Evolutionary conservation across 1,140 invertebrate genomes (phyloP).

Genomic region (Musca domestica): DNA sequence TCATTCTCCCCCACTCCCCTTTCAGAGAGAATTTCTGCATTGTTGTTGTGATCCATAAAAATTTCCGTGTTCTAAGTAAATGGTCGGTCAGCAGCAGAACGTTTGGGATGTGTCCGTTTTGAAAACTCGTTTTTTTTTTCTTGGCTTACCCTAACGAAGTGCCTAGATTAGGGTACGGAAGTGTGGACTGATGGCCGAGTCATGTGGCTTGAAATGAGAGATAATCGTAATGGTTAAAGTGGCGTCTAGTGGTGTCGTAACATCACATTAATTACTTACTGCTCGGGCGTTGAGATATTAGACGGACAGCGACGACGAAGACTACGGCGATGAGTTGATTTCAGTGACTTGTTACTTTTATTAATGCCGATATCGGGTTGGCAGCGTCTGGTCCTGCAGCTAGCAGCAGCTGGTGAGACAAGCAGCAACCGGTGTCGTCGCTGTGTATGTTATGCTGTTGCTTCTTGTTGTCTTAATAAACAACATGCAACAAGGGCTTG

Average conservation of each 20-base stretch:
- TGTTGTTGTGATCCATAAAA: no score
- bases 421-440: not conserved
- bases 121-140: no score
- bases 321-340: conserved; percentile 3
- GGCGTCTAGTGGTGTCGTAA: conserved; percentile 21
- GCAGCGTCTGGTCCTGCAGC: not conserved
- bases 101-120: no score
- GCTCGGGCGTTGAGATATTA: conserved; percentile 12
- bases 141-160: no score
- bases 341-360: not conserved
- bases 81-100: no score
- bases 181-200: no score
- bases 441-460: not conserved
- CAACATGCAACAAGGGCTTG: conserved; percentile 16
- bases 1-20: no score
- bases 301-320: not conserved
- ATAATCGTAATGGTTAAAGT: conserved; percentile 22
- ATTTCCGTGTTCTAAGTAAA: no score
- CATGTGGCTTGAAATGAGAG: conserved; percentile 6
- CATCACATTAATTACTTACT: conserved; percentile 17
- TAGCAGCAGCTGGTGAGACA: not conserved
- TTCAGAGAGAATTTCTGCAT: no score
- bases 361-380: not conserved
- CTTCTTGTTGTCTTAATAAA: not conserved
- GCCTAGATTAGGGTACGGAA: no score